Evolutionary conservation across 2,797 vertebrate species (phyloP), one percentile per base, ranked within the genome.

Genomic region (Melanotaenia nigrans): DNA sequence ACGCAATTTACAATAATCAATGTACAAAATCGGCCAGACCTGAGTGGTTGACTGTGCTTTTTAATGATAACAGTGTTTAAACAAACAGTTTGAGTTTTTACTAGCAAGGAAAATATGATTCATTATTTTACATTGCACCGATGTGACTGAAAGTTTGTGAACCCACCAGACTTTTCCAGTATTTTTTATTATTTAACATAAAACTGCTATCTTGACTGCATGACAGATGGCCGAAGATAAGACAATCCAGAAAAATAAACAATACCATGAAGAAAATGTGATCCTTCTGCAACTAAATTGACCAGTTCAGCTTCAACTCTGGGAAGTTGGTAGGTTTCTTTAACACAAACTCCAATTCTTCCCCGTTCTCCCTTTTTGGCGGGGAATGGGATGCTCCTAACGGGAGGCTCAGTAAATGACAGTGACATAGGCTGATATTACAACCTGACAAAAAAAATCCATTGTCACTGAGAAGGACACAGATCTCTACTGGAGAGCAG

Each of bases 11-110:
- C 42, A 64, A 7, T 0, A 56, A 69, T 63, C 65, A 4, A 72
- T 65, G 0, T 0, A 77, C 73, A 61, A 64, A 49, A 71, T 82
- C 63, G 58, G 83, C 82, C 71, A 80, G 74, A 70, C 61, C 20
- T 33, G 79, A 85, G 56, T 2, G 77, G 25, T 57, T 56, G 75
- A 68, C 58, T 25, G 33, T 9, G 32, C 24, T 45, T 36, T 16
- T 28, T 5, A 35, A 30, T 38, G 22, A 32, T 9, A 22, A 11
- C 11, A 3, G 14, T 18, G 57, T 35, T 25, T 14, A 22, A 45
- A 11, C 2, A 20, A 68, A 35, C 12, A 61, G 14, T 25, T 61
- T 42, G 13, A 61, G 13, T 11, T 25, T 45, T 40, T 61, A 61
- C 22, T 38, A 1, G 56, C 38, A 38, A 35, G 1, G 14, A 42